These are phyloP conservation scores for Drosophila repletoides DNA, from an alignment of 1,140 invertebrate species.

Conservation along the genomic window DNA sequence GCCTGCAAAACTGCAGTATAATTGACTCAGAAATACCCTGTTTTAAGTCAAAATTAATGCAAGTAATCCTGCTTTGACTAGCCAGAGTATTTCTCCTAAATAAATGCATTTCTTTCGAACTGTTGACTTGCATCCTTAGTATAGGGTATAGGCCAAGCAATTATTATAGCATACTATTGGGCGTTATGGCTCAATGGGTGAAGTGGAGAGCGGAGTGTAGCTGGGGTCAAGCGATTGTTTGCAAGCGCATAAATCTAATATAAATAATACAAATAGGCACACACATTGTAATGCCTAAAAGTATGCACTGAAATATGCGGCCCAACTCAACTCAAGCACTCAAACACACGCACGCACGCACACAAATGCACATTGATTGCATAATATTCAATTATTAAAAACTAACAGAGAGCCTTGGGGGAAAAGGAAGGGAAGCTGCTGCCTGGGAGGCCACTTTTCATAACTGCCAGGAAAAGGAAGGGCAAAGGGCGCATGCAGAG, in stretches of 20 bases:
- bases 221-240: constrained; percentile 14
- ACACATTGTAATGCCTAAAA: constrained; percentile 33
- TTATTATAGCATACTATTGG: neutral
- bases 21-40: neutral
- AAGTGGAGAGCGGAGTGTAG: neutral
- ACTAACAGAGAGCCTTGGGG: constrained; percentile 30
- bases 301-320: constrained; percentile 48
- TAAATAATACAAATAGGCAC: constrained; percentile 34
- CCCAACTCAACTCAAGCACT: constrained; percentile 37
- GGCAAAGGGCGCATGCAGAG: constrained; percentile 24
- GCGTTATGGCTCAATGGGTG: neutral
- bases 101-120: too few species aligned
- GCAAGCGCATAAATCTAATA: constrained; percentile 26
- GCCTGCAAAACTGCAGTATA: neutral
- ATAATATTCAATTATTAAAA: constrained; percentile 75
- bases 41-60: neutral
- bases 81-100: too few species aligned
- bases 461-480: constrained; percentile 57
- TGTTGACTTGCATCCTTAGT: neutral
- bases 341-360: neutral
- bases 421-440: neutral
- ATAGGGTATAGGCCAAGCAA: constrained; percentile 4
- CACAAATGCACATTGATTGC: constrained; percentile 52
- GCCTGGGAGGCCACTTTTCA: constrained; percentile 60
- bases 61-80: neutral